Evolutionary conservation across 2,888 invertebrate species (phyloP), one percentile per base, ranked within the genome.

Genomic region (Mechanitis messenoides): DNA sequence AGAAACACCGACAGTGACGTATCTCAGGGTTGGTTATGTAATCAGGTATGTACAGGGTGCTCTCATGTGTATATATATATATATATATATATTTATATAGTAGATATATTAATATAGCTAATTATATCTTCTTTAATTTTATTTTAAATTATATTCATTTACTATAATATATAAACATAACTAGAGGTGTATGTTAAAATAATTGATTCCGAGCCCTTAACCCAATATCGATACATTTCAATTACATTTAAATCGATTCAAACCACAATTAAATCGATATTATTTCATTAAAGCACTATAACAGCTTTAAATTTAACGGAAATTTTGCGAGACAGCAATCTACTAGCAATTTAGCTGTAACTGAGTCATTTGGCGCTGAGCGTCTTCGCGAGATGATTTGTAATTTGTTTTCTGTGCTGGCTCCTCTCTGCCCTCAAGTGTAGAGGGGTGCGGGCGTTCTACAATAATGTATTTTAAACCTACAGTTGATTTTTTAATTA

Each of bases 371-470:
- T 87, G 85, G 81, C 74, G 76, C 68, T 71, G 72, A 76, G 70
- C 77, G 80, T 83, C 83, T 83, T 83, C 73, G 78, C 74, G 79
- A 84, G 88, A 87, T 89, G 88, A 90, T 89, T 89, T 87, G 87
- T 85, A 90, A 90, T 90, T 89, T 90, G 90, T 90, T 90, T 88
- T 90, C 87, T 87, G 79, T 78, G 77, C 80, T 47, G 65, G 63
- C 83, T 80, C 78, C 78, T 76, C 77, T 79, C 74, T 73, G 45
- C 61, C 9, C 9, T 3, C 42, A 1, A 9, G 7, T 42, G 9
- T 7, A 42, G 42, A 11, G 42, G 3, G 11, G 42, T 11, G 9
- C 42, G 42, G 42, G 42, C 42, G 9, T 42, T 42, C 42, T 42
- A 7, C 42, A 9, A 9, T 42, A 42, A 35, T 35, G 6, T 35